Evolutionary conservation across 1,140 invertebrate species (phyloP).

Genomic region (Ips nitidus): DNA sequence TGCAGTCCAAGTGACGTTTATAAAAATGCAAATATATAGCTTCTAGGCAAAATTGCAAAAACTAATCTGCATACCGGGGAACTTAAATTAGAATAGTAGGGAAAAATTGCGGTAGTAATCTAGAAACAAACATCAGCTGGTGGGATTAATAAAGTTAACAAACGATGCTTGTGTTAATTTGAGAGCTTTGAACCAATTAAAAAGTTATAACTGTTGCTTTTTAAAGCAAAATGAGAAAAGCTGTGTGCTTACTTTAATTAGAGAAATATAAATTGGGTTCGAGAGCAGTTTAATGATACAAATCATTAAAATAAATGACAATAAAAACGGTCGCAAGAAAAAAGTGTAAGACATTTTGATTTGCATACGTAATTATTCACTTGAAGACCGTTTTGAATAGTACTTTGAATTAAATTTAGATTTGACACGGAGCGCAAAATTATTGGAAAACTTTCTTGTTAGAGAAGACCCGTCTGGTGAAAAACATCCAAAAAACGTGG

Average conservation of each 20-base stretch:
- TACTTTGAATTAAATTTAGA: no score
- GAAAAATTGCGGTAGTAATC: neutral
- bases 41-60: neutral
- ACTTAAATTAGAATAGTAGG: neutral
- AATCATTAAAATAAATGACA: no score
- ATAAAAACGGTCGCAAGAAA: no score
- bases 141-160: neutral
- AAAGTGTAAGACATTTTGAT: no score
- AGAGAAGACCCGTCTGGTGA: neutral
- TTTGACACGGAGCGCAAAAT: neutral
- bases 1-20: neutral
- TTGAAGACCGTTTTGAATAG: no score
- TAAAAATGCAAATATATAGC: constrained; percentile 5
- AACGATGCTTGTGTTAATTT: neutral
- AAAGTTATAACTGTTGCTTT: neutral
- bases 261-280: neutral
- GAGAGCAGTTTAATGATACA: no score
- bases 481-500: neutral
- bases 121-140: neutral
- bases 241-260: neutral
- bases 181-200: neutral
- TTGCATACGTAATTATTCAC: no score
- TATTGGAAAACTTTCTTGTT: neutral
- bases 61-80: neutral
- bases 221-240: neutral